Conservation (phyloP, 2,797 vertebrate genomes). For the Dipus sagitta region DNA sequence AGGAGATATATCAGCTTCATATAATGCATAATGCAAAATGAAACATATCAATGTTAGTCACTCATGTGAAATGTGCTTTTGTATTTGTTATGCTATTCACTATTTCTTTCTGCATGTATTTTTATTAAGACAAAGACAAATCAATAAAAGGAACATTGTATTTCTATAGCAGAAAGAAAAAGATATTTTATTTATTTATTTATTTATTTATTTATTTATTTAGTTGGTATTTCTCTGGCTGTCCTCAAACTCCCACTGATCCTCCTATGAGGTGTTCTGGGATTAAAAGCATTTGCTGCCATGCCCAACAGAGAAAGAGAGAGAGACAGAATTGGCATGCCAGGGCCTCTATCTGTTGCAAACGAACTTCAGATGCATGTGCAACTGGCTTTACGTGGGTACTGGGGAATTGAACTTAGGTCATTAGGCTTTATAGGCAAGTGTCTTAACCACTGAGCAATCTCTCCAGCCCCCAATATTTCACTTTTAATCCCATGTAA, state of each 20-base stretch:
- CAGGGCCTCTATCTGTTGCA: too few species aligned
- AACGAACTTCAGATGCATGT: too few species aligned
- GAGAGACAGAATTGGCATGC: too few species aligned
- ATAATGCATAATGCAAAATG: background rate
- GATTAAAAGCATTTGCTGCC: too few species aligned
- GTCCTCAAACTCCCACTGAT: too few species aligned
- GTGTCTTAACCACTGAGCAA: too few species aligned
- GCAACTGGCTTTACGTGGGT: too few species aligned
- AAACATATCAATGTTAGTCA: background rate
- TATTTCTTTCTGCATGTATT: background rate
- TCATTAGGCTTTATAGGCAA: too few species aligned
- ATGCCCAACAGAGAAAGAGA: too few species aligned
- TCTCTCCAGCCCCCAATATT: background rate
- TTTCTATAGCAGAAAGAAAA: constrained; percentile 17
- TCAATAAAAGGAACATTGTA: background rate
- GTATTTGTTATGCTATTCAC: background rate
- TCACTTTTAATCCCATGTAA: constrained; percentile 1
- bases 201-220: background rate
- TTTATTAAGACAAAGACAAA: constrained; percentile 43
- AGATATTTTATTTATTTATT: background rate
- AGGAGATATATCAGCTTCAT: background rate
- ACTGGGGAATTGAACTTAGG: too few species aligned
- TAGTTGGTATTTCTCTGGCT: too few species aligned
- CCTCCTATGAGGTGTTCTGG: too few species aligned
- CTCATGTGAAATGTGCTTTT: background rate